phyloP scores from a whole-genome alignment of 2,797 vertebrate species.

The Syndactyla subalaris region DNA sequence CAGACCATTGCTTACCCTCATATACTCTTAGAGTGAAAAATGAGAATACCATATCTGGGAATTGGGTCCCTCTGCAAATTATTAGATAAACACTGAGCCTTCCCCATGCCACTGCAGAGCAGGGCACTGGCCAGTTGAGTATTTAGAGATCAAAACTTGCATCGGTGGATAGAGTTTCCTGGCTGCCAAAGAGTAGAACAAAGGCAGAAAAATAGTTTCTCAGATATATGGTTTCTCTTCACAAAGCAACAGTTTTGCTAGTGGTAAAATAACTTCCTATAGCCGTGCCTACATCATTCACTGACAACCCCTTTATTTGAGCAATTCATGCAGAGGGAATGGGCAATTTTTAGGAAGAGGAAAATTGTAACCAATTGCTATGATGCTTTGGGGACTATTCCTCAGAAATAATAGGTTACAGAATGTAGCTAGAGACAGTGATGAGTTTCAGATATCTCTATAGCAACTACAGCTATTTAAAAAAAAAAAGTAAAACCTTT shows the following conservation, averaged over 20 bases:
- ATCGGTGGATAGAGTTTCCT: neutral
- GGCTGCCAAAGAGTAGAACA: neutral
- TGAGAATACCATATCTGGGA: neutral
- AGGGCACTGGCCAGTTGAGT: neutral
- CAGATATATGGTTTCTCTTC: neutral
- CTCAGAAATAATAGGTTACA: conserved; percentile 2
- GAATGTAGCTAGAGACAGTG: neutral
- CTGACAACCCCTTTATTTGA: neutral
- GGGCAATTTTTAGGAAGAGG: neutral
- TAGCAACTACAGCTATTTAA: neutral
- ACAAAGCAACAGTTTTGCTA: neutral
- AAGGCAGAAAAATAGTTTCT: neutral
- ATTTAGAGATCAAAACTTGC: neutral
- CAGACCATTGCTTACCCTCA: neutral
- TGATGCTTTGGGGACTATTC: neutral
- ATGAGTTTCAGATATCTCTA: neutral
- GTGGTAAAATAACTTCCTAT: neutral
- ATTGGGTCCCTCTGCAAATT: neutral
- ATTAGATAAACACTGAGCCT: neutral
- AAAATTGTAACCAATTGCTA: conserved; percentile 22
- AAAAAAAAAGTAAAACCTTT: neutral
- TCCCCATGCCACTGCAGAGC: neutral
- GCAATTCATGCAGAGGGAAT: neutral
- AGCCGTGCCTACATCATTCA: neutral
- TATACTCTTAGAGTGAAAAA: neutral